A percentile compares a stretch with the other conserved stretches of the same genome.
phyloP scores from a whole-genome alignment of 2,113 vertebrate species.

The Phocoena sinus region DNA sequence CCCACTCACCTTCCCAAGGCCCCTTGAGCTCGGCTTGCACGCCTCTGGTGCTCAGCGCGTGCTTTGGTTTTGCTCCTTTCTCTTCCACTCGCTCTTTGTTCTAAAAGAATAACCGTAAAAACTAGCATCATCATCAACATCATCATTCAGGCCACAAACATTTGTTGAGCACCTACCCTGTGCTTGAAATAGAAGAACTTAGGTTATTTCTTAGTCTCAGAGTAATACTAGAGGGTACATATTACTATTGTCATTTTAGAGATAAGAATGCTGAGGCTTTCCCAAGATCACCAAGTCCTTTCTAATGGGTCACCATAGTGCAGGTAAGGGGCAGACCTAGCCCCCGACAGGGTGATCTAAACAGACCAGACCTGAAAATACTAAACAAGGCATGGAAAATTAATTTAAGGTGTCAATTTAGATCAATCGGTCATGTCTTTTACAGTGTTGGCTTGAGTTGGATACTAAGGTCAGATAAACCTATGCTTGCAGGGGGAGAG shows the following conservation, averaged over 20 bases:
- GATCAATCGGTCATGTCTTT: neutral
- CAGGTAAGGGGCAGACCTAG: neutral
- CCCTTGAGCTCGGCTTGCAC: constrained; percentile 77
- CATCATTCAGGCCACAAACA: neutral
- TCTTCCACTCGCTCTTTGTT: constrained; percentile 83
- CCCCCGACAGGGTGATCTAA: neutral
- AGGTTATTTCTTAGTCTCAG: neutral
- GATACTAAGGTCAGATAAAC: neutral
- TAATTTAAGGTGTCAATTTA: neutral
- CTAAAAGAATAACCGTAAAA: constrained; percentile 65
- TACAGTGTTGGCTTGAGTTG: neutral
- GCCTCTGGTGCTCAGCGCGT: constrained; percentile 69
- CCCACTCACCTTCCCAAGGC: constrained; percentile 78
- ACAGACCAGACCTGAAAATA: neutral
- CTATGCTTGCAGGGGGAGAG: neutral
- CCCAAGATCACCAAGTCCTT: neutral
- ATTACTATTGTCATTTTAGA: neutral
- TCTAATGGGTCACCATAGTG: neutral
- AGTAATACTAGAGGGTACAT: neutral
- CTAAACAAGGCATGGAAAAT: neutral
- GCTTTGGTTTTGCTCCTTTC: constrained; percentile 78
- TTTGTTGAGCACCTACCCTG: neutral
- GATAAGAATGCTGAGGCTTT: neutral
- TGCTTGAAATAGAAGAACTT: neutral
- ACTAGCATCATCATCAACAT: neutral